Evolutionary conservation across 2,888 invertebrate species (phyloP), one percentile per base, ranked within the genome.

Genomic region (Hypomecis atomaria): DNA sequence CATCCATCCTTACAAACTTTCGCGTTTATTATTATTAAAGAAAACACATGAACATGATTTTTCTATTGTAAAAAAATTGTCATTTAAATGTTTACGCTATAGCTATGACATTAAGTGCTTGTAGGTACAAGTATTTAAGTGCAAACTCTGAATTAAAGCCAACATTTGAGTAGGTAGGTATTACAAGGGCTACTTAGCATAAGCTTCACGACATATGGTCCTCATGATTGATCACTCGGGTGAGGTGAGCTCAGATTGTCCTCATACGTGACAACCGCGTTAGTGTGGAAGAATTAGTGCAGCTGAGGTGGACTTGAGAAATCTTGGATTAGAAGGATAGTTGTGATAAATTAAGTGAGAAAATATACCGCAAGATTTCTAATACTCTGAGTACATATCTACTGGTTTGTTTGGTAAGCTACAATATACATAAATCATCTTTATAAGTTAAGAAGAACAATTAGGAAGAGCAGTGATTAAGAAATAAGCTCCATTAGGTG

Each of bases 181-280:
- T 47, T 33, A 48, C 23, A 55, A 40, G 45, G 45, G 53, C 37
- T 11, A 34, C 13, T 38, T 40, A 52, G 6, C 37, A 38, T 65
- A 64, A 59, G 58, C 59, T 55, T 23, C 37, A 47, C 38, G 33
- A 11, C 37, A 58, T 58, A 64, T 65, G 65, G 66, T 62, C 49
- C 52, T 11, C 53, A 69, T 92, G 88, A 92, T 92, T 90, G 90
- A 92, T 92, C 84, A 85, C 81, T 66, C 77, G 84, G 79, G 87
- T 87, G 86, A 86, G 76, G 83, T 87, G 79, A 83, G 77, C 76
- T 82, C 83, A 88, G 88, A 87, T 88, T 89, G 86, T 84, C 79
- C 75, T 72, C 76, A 72, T 75, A 76, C 74, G 73, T 76, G 76
- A 77, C 73, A 72, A 47, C 71, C 70, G 69, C 75, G 73, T 69